Evolutionary conservation across 1,140 invertebrate genomes (phyloP).

Genomic region (Patella vulgata): DNA sequence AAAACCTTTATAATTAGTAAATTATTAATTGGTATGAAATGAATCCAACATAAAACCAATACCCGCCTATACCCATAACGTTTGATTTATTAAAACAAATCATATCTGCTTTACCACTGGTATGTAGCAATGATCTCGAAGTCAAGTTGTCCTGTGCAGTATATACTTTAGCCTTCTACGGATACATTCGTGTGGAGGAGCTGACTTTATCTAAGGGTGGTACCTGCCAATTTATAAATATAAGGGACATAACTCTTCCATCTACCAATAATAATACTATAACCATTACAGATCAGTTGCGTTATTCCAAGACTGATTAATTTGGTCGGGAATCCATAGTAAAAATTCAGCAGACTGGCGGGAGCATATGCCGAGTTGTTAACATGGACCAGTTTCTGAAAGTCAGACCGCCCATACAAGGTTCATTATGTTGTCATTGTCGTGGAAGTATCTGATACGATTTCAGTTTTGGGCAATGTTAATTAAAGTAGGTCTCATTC

Average conservation of each 20-base stretch:
- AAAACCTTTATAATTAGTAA: too few species aligned
- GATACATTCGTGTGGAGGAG: constrained; percentile 21
- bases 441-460: constrained; percentile 12
- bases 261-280: too few species aligned
- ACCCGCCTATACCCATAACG: constrained; percentile 16
- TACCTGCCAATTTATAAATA: neutral
- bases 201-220: constrained; percentile 10
- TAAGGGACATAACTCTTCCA: neutral
- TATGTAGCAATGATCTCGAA: constrained; percentile 19
- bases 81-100: neutral
- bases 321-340: neutral
- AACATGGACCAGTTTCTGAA: neutral
- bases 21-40: too few species aligned
- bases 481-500: constrained; percentile 15
- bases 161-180: constrained; percentile 22
- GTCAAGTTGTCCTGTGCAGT: constrained; percentile 15
- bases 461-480: constrained; percentile 23
- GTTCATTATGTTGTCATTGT: neutral
- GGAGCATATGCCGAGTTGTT: neutral
- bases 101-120: neutral
- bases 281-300: neutral
- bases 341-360: neutral
- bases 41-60: neutral
- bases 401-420: neutral
- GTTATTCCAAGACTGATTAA: constrained; percentile 23